Conservation (phyloP, 2,888 invertebrate genomes). For the Loripinus fragilis region DNA sequence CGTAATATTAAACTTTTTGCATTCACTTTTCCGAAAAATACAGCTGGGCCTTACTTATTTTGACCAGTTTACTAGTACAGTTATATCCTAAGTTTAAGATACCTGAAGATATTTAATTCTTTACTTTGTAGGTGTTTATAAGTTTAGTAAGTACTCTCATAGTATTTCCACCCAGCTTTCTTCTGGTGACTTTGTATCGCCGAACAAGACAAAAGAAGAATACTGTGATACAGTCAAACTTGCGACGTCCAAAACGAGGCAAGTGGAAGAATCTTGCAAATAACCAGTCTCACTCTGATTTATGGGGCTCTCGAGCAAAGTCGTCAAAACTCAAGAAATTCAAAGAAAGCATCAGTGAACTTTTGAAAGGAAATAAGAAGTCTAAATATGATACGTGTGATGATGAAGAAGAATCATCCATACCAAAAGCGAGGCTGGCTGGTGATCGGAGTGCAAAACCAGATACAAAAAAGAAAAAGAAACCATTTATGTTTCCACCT, state of each 20-base stretch:
- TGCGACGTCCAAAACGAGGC: constrained; percentile 71
- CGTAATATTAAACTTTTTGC: too few species aligned
- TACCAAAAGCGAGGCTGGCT: constrained; percentile 62
- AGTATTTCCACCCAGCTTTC: constrained; percentile 81
- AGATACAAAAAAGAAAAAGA: constrained; percentile 79
- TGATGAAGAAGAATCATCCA: constrained; percentile 61
- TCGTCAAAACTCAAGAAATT: constrained; percentile 72
- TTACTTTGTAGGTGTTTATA: constrained; percentile 80
- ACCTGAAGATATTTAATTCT: too few species aligned
- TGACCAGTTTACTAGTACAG: too few species aligned
- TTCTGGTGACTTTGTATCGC: constrained; percentile 81
- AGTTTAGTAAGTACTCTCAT: constrained; percentile 81
- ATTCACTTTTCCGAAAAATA: too few species aligned
- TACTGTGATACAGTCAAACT: constrained; percentile 75
- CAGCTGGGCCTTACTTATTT: too few species aligned
- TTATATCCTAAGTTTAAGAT: too few species aligned
- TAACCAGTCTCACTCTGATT: constrained; percentile 55
- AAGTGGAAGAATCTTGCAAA: constrained; percentile 79
- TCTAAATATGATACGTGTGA: constrained; percentile 66
- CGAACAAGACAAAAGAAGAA: constrained; percentile 78
- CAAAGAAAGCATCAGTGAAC: constrained; percentile 74
- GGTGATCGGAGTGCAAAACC: constrained; percentile 60
- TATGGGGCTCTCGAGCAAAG: constrained; percentile 63
- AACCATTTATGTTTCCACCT: constrained; percentile 79
- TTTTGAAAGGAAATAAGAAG: constrained; percentile 73